phyloP scores from a whole-genome alignment of 1,140 invertebrate genomes.

The Sesamia nonagrioides region DNA sequence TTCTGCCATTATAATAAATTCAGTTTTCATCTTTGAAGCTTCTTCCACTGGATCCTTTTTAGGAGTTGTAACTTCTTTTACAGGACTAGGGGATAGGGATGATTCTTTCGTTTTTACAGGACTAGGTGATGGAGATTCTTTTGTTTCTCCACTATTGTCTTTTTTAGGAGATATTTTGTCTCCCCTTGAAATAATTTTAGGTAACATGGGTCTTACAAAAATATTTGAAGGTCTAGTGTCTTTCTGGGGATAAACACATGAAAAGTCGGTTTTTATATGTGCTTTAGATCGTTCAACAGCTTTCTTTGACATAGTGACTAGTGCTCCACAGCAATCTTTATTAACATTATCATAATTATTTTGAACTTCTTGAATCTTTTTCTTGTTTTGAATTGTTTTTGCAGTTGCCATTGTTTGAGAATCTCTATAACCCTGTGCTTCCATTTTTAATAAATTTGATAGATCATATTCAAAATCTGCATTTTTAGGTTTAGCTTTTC shows the following conservation, averaged over 20 bases:
- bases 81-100: background rate
- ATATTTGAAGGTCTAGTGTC: constrained; percentile 65
- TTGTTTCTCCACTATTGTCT: constrained; percentile 64
- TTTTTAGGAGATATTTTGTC: constrained; percentile 80
- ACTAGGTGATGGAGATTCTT: constrained; percentile 55
- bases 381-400: constrained; percentile 71
- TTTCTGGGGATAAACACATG: constrained; percentile 58
- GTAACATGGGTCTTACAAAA: constrained; percentile 75
- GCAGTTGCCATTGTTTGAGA: constrained; percentile 61
- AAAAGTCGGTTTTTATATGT: constrained; percentile 77
- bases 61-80: background rate
- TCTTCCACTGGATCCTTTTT: constrained; percentile 20
- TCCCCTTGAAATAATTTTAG: constrained; percentile 65
- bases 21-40: background rate
- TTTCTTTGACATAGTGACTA: constrained; percentile 72
- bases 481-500: constrained; percentile 89
- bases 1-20: background rate
- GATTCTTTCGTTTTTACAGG: constrained; percentile 50
- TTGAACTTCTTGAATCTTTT: constrained; percentile 68
- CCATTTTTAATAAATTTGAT: constrained; percentile 87
- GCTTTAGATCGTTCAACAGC: constrained; percentile 70
- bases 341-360: constrained; percentile 69
- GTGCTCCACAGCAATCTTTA: constrained; percentile 76
- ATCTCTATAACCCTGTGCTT: constrained; percentile 82
- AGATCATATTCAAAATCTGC: constrained; percentile 91